Percentiles rank a stretch among this genome's conserved stretches.
Evolutionary conservation across 2,888 invertebrate genomes (phyloP).

Genomic region (Drosophila limbata): DNA sequence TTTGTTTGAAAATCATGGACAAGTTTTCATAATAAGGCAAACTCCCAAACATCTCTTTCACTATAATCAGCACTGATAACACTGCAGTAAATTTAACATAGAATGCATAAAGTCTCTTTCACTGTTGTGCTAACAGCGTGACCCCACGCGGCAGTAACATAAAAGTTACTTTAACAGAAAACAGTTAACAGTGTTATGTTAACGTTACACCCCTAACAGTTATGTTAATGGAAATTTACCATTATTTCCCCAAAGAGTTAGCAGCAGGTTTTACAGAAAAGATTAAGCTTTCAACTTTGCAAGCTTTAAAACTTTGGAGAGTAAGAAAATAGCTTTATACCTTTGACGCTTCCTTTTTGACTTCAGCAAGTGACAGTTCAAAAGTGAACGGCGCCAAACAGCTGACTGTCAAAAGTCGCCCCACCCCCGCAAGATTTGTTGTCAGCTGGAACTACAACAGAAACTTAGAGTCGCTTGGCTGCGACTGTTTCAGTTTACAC

Average conservation of each 20-base stretch:
- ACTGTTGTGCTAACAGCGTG: background rate
- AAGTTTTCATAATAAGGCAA: no score
- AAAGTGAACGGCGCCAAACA: conserved; percentile 38
- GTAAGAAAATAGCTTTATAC: conserved; percentile 26
- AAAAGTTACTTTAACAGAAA: conserved; percentile 1
- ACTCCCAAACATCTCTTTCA: background rate
- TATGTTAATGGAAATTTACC: conserved; percentile 37
- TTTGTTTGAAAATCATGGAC: no score
- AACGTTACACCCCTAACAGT: conserved; percentile 17
- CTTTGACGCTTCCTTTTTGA: conserved; percentile 52
- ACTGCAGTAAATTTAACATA: background rate
- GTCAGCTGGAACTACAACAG: conserved; percentile 61
- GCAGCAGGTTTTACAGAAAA: conserved; percentile 17
- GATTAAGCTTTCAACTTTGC: conserved; percentile 12
- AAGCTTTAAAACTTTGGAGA: conserved; percentile 19
- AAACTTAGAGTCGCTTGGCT: conserved; percentile 36
- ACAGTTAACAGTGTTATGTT: conserved; percentile 10
- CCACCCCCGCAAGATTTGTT: background rate
- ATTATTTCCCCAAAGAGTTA: conserved; percentile 50
- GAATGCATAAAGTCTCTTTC: conserved; percentile 5
- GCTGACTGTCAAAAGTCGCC: conserved; percentile 68
- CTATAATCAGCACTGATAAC: background rate
- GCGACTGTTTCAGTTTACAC: conserved; percentile 51
- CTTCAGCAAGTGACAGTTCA: conserved; percentile 50
- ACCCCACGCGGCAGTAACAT: background rate